Base-by-base conservation (phyloP, 2,888 invertebrate genomes). In the Aporophyla lueneburgensis region DNA sequence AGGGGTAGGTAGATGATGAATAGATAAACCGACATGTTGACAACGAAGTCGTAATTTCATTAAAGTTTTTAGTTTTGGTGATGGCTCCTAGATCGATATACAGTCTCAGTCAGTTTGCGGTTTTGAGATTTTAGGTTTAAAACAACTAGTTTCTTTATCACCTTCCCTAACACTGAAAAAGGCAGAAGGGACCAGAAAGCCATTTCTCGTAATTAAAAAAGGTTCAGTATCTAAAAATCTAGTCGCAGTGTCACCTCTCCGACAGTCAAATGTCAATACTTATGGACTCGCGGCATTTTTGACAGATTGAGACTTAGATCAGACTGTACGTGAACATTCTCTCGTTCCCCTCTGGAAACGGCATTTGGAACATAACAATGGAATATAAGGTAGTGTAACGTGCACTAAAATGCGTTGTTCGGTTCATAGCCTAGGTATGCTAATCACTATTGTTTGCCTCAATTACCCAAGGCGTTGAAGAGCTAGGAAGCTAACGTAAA, bases 381-480 rank as follows among this genome's bases (percentile, higher is more conserved):
- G 2, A 40, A 9, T n/a, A 2, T n/a, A 9, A 14, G 16, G 14
- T 73, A 73, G 21, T 16, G 65, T 54, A 82, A 76, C 33, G 51
- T 16, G 16, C 33, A 19, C 51, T 61, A 19, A 67, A 66, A 7
- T 66, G 33, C 21, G 14, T 43, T 65, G 53, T 79, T 78, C 14
- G 5, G 40, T 65, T 21, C 49, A n/a, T 49, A 53, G 21, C 53
- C 33, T 65, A 27, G n/a, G 46, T 49, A 72, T 80, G 72, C 58
- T 80, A 65, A 61, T 59, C 9, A 54, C 56, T 62, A 54, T 71
- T 75, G 62, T 68, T 56, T 27, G 40, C 51, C 27, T 68, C 40
- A 33, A 62, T 40, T 53, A 46, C 62, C 40, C 5, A 53, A 70
- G 33, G n/a, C 61, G n/a, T 73, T 46, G 51, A 58, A 49, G n/a